These are phyloP conservation scores for Chaetoderma sp. DNA, from an alignment of 2,888 invertebrate species.

Conservation along the genomic window DNA sequence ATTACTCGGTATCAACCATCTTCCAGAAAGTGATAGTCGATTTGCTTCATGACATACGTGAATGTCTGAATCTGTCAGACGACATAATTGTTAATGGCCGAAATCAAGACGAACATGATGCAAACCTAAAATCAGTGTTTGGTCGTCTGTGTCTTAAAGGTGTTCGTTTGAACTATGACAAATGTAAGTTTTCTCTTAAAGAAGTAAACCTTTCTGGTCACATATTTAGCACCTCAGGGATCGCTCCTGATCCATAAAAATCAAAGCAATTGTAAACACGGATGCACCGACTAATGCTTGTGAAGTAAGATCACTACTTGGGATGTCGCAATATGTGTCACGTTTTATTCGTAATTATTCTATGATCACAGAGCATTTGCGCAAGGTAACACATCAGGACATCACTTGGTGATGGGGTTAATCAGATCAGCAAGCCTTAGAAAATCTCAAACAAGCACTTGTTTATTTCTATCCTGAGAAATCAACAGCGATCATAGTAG, in stretches of 20 bases:
- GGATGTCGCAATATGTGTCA: constrained; percentile 23
- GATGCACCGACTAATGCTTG: constrained; percentile 7
- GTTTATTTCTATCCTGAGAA: constrained; percentile 22
- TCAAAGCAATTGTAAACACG: constrained; percentile 1
- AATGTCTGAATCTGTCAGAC: constrained; percentile 63
- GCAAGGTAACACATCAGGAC: constrained; percentile 28
- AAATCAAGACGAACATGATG: constrained; percentile 53
- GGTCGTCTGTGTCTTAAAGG: too few relatives aligned
- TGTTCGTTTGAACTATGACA: too few relatives aligned
- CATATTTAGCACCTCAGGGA: too few relatives aligned
- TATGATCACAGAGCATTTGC: constrained; percentile 19
- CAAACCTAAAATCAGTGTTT: constrained; percentile 39
- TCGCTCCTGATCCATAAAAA: too few relatives aligned
- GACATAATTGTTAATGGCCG: constrained; percentile 64
- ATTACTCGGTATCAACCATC: constrained; percentile 66
- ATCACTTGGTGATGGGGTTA: too few relatives aligned
- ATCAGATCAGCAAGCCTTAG: too few relatives aligned
- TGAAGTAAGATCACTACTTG: constrained; percentile 25
- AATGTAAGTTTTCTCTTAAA: too few relatives aligned
- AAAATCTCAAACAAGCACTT: constrained; percentile 37
- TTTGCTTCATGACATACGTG: constrained; percentile 52
- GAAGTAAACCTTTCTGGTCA: too few relatives aligned
- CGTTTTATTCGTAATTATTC: constrained; percentile 30
- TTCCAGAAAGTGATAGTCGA: too few relatives aligned
- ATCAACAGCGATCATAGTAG: too few relatives aligned